Percentiles rank a stretch among this genome's conserved stretches.
Evolutionary conservation across 2,113 vertebrate genomes (phyloP).

Genomic region (Megaleporinus macrocephalus): DNA sequence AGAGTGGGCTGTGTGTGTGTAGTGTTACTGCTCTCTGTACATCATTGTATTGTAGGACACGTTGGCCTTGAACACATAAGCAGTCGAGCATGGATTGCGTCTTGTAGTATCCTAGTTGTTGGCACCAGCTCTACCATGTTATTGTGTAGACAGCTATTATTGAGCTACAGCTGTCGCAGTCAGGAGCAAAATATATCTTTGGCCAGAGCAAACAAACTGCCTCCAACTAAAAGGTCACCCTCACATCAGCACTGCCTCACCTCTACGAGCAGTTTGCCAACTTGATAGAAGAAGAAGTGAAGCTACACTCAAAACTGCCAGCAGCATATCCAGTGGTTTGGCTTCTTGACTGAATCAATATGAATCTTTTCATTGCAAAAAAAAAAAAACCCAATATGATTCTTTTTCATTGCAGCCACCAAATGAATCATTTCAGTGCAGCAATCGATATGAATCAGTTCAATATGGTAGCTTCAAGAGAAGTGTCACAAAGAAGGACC

Average conservation of each 20-base stretch:
- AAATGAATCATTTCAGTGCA: neutral
- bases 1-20: no score
- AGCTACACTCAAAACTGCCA: neutral
- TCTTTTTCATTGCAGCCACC: neutral
- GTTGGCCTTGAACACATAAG: no score
- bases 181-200: neutral
- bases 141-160: neutral
- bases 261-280: neutral
- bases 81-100: no score
- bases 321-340: neutral
- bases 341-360: no score
- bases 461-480: neutral
- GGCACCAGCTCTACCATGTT: neutral
- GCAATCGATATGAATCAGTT: conserved; percentile 2
- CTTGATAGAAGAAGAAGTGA: neutral
- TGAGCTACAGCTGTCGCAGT: neutral
- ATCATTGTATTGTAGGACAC: no score
- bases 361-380: neutral
- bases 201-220: neutral
- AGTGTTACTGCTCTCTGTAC: no score
- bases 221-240: neutral
- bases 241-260: neutral
- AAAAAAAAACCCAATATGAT: neutral
- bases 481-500: neutral
- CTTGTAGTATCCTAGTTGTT: neutral